Conservation (phyloP, 2,888 invertebrate species). For the Prenolepis imparis region DNA sequence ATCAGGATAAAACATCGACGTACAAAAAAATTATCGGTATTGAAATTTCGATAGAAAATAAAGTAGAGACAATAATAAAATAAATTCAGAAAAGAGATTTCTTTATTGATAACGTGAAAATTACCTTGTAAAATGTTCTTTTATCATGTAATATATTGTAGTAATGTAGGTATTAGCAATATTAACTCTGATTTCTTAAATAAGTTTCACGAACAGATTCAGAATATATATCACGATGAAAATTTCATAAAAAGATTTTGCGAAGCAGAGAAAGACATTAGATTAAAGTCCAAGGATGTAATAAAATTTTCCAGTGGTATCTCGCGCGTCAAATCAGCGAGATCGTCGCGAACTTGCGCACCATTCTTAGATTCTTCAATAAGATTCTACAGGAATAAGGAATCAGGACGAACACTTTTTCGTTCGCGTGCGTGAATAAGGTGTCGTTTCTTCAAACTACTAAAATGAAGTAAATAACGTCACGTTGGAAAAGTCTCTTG, state of each 20-base stretch:
- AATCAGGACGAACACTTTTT: not conserved
- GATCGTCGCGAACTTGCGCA: not conserved
- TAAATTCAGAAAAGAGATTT: not conserved
- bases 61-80: not conserved
- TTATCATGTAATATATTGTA: too few relatives aligned
- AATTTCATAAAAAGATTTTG: conserved; percentile 9
- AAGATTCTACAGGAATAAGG: not conserved
- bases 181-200: not conserved
- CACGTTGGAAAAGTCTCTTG: conserved; percentile 9
- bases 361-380: conserved; percentile 3
- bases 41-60: not conserved
- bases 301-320: not conserved
- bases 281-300: not conserved
- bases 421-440: not conserved
- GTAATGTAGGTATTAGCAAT: too few relatives aligned
- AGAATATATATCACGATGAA: not conserved
- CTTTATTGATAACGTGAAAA: not conserved
- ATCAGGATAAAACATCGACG: not conserved
- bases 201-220: not conserved
- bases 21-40: not conserved
- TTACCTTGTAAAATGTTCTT: too few relatives aligned
- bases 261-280: not conserved
- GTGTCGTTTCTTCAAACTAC: not conserved
- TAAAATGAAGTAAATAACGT: conserved; percentile 20
- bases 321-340: not conserved